These are phyloP conservation scores for Anthonomus grandis DNA, from an alignment of 1,140 invertebrate genomes.

Conservation along the genomic window DNA sequence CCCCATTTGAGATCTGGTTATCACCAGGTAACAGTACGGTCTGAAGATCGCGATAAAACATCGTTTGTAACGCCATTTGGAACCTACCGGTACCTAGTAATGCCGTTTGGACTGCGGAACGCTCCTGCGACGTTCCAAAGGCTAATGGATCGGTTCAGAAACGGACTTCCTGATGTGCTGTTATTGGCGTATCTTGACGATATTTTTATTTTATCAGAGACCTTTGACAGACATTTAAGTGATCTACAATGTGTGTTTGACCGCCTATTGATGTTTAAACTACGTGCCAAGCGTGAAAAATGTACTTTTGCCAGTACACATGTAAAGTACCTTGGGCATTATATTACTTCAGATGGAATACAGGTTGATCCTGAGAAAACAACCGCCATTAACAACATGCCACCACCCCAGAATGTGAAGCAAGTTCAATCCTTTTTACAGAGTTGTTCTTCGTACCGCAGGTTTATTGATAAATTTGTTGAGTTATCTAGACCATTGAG, in stretches of 20 bases:
- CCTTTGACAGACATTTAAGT: background rate
- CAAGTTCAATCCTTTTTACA: too few species aligned
- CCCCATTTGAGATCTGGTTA: too few species aligned
- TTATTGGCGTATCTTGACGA: background rate
- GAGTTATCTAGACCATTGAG: too few species aligned
- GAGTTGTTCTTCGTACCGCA: too few species aligned
- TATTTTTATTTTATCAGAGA: background rate
- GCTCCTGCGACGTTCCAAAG: too few species aligned
- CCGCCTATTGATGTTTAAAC: background rate
- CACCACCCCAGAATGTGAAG: constrained; percentile 37
- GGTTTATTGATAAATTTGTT: too few species aligned
- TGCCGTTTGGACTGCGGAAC: too few species aligned
- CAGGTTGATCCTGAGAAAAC: constrained; percentile 34
- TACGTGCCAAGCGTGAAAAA: constrained; percentile 34
- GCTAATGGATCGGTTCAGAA: too few species aligned
- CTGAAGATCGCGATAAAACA: too few species aligned
- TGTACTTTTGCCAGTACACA: constrained; percentile 33
- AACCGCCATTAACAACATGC: constrained; percentile 31
- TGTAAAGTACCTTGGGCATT: constrained; percentile 40
- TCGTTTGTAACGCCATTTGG: too few species aligned
- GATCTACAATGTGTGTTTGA: background rate
- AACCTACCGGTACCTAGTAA: too few species aligned
- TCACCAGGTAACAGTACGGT: too few species aligned
- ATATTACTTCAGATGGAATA: constrained; percentile 33
- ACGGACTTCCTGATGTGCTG: background rate